These are phyloP conservation scores for Myrmophylax atrothorax DNA, from an alignment of 2,113 vertebrate genomes.

Conservation along the genomic window DNA sequence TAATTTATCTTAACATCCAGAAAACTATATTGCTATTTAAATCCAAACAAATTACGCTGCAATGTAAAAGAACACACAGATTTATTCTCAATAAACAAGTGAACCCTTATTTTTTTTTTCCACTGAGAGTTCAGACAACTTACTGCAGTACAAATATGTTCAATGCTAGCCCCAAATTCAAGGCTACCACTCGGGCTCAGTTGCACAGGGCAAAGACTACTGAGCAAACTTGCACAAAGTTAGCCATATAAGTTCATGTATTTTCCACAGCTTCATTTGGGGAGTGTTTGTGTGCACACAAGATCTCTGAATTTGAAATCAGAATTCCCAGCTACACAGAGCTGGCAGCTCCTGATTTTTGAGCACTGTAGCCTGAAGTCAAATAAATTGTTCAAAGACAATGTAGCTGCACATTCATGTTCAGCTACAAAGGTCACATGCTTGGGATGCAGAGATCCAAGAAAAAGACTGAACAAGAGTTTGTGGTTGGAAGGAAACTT, in stretches of 20 bases:
- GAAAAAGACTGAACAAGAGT: background rate
- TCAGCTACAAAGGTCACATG: conserved; percentile 11
- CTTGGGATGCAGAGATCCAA: background rate
- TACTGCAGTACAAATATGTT: background rate
- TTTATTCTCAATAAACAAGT: background rate
- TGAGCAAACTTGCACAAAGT: background rate
- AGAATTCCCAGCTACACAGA: background rate
- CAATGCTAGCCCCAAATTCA: background rate
- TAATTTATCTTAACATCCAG: conserved; percentile 3
- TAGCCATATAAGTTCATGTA: background rate
- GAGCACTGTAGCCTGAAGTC: conserved; percentile 9
- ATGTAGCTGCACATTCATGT: background rate
- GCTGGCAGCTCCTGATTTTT: background rate
- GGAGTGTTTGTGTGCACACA: background rate
- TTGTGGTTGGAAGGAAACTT: background rate
- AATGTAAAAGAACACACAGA: background rate
- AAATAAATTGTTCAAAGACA: conserved; percentile 24
- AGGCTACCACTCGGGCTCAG: background rate
- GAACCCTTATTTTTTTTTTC: background rate
- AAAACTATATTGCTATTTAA: background rate
- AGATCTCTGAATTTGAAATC: background rate
- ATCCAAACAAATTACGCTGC: background rate
- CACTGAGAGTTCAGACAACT: background rate
- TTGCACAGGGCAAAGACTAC: background rate
- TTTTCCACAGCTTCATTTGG: background rate